A percentile compares a stretch with the other conserved stretches of the same genome.
phyloP scores from a whole-genome alignment of 2,888 invertebrate species.

The Caenorhabditis sp. region DNA sequence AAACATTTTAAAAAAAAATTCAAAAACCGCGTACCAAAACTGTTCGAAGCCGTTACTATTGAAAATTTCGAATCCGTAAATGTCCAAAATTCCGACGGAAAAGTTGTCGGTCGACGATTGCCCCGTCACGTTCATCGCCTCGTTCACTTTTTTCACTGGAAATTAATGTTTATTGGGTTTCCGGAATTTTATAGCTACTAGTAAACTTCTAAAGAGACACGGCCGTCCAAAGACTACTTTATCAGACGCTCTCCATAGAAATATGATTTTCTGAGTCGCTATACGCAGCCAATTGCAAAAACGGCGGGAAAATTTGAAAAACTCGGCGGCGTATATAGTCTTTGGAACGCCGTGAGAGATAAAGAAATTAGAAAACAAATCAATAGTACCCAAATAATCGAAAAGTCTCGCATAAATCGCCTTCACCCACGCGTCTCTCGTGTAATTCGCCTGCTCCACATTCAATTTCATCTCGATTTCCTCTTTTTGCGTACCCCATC shows the following conservation, averaged over 20 bases:
- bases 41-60: conserved; percentile 85
- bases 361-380: neutral
- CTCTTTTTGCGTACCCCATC: conserved; percentile 84
- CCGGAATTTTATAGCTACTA: no score
- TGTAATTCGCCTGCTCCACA: conserved; percentile 84
- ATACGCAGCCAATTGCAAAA: no score
- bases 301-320: no score
- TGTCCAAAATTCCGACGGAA: conserved; percentile 84
- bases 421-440: conserved; percentile 84
- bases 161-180: neutral
- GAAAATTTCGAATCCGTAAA: conserved; percentile 86
- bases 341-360: no score
- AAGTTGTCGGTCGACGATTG: conserved; percentile 53
- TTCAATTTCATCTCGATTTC: conserved; percentile 84
- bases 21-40: conserved; percentile 80
- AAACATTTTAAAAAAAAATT: conserved; percentile 1
- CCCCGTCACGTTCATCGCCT: conserved; percentile 82
- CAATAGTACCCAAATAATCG: conserved; percentile 82
- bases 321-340: no score
- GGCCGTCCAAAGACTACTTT: no score
- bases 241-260: no score
- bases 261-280: no score
- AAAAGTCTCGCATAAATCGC: conserved; percentile 84
- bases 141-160: conserved; percentile 82
- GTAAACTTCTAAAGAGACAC: no score